phyloP scores from a whole-genome alignment of 1,140 invertebrate genomes.

The Heliconius eleuchia region DNA sequence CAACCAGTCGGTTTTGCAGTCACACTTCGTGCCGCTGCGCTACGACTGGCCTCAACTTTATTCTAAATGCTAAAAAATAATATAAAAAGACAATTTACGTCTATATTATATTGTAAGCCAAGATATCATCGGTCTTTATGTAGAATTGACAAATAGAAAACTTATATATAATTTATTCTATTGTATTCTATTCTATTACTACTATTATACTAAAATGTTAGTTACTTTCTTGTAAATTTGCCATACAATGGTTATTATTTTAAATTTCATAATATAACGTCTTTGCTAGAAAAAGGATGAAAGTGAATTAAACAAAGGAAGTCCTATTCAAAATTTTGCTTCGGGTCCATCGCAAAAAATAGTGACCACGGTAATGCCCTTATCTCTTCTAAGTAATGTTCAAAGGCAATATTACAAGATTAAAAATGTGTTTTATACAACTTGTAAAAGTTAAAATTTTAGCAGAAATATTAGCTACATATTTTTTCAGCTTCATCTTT shows the following conservation, averaged over 20 bases:
- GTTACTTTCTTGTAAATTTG: background rate
- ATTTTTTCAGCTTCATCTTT: background rate
- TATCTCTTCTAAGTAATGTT: slow-evolving; percentile 9
- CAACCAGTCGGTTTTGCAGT: no score
- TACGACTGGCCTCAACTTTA: no score
- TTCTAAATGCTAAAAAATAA: no score
- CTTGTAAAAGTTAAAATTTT: background rate
- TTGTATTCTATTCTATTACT: background rate
- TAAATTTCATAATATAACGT: background rate
- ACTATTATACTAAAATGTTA: background rate
- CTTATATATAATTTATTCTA: background rate
- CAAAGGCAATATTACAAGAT: background rate
- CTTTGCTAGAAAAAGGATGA: background rate
- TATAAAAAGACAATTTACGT: no score
- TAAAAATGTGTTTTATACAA: background rate
- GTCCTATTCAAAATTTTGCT: background rate
- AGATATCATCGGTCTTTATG: background rate
- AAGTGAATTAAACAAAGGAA: slow-evolving; percentile 11
- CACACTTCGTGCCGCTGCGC: no score
- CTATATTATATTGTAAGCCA: background rate
- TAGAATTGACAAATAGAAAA: background rate
- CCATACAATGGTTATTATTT: background rate
- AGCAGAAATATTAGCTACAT: background rate
- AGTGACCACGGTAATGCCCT: slow-evolving; percentile 7
- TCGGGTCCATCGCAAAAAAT: background rate